A percentile compares a stretch with the other conserved stretches of the same genome.
phyloP scores from a whole-genome alignment of 2,888 invertebrate species.

The Thelaira solivaga region DNA sequence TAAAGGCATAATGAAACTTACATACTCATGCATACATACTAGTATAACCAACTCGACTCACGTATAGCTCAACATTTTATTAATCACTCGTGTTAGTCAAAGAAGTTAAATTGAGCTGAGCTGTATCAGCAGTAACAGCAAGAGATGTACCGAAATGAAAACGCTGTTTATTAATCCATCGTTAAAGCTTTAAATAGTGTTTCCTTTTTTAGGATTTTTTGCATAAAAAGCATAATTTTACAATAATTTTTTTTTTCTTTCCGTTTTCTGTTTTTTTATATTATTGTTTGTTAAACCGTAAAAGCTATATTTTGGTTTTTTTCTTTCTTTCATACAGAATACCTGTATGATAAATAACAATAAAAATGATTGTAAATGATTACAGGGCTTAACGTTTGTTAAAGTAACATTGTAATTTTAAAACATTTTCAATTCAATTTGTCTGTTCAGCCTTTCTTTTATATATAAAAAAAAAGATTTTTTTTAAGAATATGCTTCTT shows the following conservation, averaged over 20 bases:
- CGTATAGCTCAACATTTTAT: constrained; percentile 65
- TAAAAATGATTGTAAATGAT: constrained; percentile 61
- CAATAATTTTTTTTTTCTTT: not conserved
- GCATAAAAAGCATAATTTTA: constrained; percentile 8
- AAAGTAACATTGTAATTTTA: constrained; percentile 56
- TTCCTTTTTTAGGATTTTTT: constrained; percentile 42
- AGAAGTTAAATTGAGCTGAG: not conserved
- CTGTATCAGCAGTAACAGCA: not conserved
- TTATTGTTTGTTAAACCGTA: not conserved
- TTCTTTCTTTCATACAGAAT: constrained; percentile 25
- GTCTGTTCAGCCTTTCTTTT: constrained; percentile 19
- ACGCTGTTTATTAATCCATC: constrained; percentile 39
- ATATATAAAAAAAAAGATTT: not conserved
- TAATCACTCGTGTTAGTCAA: constrained; percentile 67
- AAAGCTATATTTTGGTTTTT: constrained; percentile 8
- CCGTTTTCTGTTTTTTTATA: too few relatives aligned
- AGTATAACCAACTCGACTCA: not conserved
- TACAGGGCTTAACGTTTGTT: constrained; percentile 56
- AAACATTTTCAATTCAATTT: constrained; percentile 51
- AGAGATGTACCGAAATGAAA: constrained; percentile 3
- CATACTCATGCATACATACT: not conserved
- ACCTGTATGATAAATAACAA: constrained; percentile 62
- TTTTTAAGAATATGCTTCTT: too few relatives aligned
- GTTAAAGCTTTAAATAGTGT: constrained; percentile 26
- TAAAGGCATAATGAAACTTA: constrained; percentile 64